A percentile compares a stretch with the other conserved stretches of the same genome.
Evolutionary conservation across 2,797 vertebrate genomes (phyloP).

Genomic region (Sebastiscus albofasciatus): DNA sequence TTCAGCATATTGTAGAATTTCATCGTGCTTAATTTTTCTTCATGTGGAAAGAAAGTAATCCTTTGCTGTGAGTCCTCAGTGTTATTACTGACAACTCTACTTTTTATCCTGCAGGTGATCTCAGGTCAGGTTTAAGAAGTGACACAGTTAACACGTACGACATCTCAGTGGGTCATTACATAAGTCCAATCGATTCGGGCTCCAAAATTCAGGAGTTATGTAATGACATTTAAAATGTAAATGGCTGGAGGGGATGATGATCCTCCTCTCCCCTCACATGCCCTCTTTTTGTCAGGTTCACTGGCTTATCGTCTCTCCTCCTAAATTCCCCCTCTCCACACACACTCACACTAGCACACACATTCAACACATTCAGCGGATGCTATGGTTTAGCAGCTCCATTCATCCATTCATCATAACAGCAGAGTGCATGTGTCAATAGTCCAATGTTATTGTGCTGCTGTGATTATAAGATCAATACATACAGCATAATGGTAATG

Average conservation of each 20-base stretch:
- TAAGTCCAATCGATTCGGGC: slow-evolving; percentile 27
- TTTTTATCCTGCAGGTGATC: neutral
- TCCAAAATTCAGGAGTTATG: slow-evolving; percentile 13
- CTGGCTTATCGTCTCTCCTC: neutral
- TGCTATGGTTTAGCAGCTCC: neutral
- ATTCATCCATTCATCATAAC: slow-evolving; percentile 19
- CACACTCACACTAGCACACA: neutral
- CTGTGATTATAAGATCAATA: slow-evolving; percentile 47
- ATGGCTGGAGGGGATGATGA: slow-evolving; percentile 7
- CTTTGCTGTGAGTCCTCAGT: neutral
- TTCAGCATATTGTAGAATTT: neutral
- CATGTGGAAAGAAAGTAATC: neutral
- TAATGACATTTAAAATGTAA: slow-evolving; percentile 41
- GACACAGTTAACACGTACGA: neutral
- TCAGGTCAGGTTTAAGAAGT: slow-evolving; percentile 3
- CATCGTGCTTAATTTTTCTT: neutral
- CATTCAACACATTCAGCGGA: neutral
- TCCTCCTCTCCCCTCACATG: slow-evolving; percentile 4
- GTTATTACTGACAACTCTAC: neutral
- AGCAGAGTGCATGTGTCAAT: slow-evolving; percentile 28
- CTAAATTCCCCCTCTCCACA: neutral
- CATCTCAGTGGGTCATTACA: neutral
- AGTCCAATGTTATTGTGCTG: slow-evolving; percentile 18
- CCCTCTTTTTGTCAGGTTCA: slow-evolving; percentile 19
- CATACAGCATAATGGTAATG: neutral